phyloP scores from a whole-genome alignment of 2,113 vertebrate genomes.

The Ophiodon elongatus region DNA sequence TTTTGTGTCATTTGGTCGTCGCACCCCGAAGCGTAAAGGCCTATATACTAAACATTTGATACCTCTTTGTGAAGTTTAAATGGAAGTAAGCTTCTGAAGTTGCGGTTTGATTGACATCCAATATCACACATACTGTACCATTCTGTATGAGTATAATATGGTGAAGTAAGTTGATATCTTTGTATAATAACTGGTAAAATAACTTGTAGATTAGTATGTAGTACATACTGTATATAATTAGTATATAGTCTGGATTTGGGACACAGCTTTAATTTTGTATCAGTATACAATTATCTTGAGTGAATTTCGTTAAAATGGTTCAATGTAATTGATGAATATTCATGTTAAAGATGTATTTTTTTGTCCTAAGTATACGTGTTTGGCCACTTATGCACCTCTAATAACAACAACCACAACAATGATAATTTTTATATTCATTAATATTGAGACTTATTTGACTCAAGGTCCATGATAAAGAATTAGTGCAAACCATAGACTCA shows the following conservation, averaged over 20 bases:
- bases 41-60: not conserved
- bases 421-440: not conserved
- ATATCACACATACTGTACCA: not conserved
- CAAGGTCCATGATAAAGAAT: conserved; percentile 5
- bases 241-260: not conserved
- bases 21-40: too few relatives aligned
- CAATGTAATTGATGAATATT: not conserved
- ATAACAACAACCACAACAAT: not conserved
- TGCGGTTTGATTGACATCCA: not conserved
- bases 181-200: not conserved
- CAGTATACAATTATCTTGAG: not conserved
- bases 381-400: not conserved
- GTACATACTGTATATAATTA: not conserved
- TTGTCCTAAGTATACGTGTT: not conserved
- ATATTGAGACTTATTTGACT: not conserved
- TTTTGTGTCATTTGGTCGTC: too few relatives aligned
- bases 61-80: not conserved
- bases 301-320: not conserved
- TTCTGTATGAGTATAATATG: not conserved
- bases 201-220: not conserved
- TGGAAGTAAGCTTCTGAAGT: not conserved
- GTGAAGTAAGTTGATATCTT: not conserved
- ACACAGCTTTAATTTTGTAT: not conserved
- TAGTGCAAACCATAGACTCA: conserved; percentile 38
- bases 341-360: not conserved